Percentiles rank a stretch among this genome's conserved stretches.
These are phyloP conservation scores for Allygus modestus DNA, from an alignment of 2,888 invertebrate genomes.

Conservation along the genomic window DNA sequence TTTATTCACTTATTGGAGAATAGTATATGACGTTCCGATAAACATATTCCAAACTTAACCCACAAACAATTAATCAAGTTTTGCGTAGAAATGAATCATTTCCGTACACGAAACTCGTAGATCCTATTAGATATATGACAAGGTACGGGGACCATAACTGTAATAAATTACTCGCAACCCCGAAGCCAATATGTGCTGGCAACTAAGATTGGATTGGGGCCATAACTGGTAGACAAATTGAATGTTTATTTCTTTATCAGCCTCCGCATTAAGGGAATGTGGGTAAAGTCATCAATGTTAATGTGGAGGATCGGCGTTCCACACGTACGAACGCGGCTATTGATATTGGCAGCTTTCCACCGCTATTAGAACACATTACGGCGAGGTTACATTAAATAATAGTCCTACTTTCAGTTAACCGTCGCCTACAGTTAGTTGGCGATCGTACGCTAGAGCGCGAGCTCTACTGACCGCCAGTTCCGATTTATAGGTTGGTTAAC, in stretches of 20 bases:
- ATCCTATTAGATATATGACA: neutral
- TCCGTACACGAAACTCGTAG: no score
- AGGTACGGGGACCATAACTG: neutral
- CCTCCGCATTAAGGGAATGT: neutral
- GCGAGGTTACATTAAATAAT: constrained; percentile 38
- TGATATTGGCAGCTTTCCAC: constrained; percentile 24
- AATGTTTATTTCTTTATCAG: constrained; percentile 39
- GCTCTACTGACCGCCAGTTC: neutral
- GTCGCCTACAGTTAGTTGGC: constrained; percentile 30
- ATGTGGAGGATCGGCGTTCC: neutral
- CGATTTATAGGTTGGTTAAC: constrained; percentile 28
- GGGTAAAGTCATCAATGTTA: neutral
- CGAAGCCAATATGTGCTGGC: neutral
- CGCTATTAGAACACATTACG: constrained; percentile 28
- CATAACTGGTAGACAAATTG: constrained; percentile 23
- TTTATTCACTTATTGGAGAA: no score
- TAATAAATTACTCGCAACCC: neutral
- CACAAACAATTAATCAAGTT: no score
- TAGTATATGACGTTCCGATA: no score
- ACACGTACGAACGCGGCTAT: neutral
- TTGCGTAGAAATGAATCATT: no score
- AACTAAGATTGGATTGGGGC: neutral
- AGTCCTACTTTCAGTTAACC: constrained; percentile 21
- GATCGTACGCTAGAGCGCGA: neutral
- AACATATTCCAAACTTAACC: no score